Conservation (phyloP, 2,797 vertebrate genomes). For the Betta splendens region DNA sequence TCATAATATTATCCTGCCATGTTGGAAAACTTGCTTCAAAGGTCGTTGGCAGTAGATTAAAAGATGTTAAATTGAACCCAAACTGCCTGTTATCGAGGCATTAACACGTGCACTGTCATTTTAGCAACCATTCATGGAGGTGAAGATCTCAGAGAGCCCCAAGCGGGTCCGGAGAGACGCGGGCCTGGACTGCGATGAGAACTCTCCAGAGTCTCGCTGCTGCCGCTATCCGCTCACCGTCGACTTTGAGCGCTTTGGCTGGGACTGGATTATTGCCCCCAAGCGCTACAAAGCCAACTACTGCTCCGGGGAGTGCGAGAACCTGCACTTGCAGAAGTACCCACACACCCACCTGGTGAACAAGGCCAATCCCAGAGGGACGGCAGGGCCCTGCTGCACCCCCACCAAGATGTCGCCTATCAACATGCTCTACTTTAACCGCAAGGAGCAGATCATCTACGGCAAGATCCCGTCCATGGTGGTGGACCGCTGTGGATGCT, state of each 20-base stretch:
- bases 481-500: slow-evolving; percentile 97
- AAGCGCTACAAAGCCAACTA: slow-evolving; percentile 99
- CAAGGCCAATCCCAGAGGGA: slow-evolving; percentile 92
- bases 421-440: slow-evolving; percentile 98
- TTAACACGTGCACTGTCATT: slow-evolving; percentile 25
- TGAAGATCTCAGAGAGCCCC: slow-evolving; percentile 92
- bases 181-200: slow-evolving; percentile 94
- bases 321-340: slow-evolving; percentile 96
- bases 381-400: slow-evolving; percentile 94
- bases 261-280: slow-evolving; percentile 98
- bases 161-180: slow-evolving; percentile 89
- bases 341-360: slow-evolving; percentile 96
- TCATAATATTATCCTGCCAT: slow-evolving; percentile 60
- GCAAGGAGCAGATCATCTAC: slow-evolving; percentile 95
- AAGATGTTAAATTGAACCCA: slow-evolving; percentile 21
- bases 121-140: slow-evolving; percentile 96
- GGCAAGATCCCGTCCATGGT: slow-evolving; percentile 98
- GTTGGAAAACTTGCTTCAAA: slow-evolving; percentile 44
- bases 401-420: slow-evolving; percentile 98
- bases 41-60: slow-evolving; percentile 12
- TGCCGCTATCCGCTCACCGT: slow-evolving; percentile 96
- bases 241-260: slow-evolving; percentile 96
- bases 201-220: slow-evolving; percentile 92
- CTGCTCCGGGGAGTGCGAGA: slow-evolving; percentile 96
- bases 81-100: slow-evolving; percentile 10